These are phyloP conservation scores for Sitodiplosis mosellana DNA, from an alignment of 1,140 invertebrate genomes.

Conservation along the genomic window DNA sequence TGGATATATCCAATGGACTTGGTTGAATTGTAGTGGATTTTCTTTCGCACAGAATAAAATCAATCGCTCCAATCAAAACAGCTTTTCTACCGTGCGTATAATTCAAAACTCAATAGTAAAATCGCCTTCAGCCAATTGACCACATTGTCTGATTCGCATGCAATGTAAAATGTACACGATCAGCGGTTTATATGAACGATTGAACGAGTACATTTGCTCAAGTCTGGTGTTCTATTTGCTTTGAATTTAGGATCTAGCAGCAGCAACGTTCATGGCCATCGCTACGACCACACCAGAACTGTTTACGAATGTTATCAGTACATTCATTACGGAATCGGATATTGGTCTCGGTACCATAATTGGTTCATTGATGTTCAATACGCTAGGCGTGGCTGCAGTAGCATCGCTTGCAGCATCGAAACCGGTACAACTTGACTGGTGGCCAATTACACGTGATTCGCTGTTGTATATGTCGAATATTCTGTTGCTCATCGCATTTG, in stretches of 20 bases:
- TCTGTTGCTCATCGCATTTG: conserved; percentile 47
- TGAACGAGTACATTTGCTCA: too few species aligned
- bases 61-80: too few species aligned
- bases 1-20: too few species aligned
- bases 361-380: conserved; percentile 71
- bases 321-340: conserved; percentile 50
- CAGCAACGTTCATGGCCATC: conserved; percentile 72
- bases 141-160: too few species aligned
- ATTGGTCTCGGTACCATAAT: conserved; percentile 58
- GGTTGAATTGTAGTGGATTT: too few species aligned
- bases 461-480: conserved; percentile 66
- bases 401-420: conserved; percentile 48
- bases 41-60: too few species aligned
- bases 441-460: conserved; percentile 69
- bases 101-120: too few species aligned
- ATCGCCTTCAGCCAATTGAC: too few species aligned
- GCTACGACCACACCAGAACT: conserved; percentile 72
- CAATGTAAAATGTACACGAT: too few species aligned
- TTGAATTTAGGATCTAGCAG: conserved; percentile 55
- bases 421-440: conserved; percentile 55
- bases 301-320: conserved; percentile 69
- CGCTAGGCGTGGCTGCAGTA: conserved; percentile 58
- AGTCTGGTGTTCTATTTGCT: neutral
- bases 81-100: too few species aligned
- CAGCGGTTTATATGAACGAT: too few species aligned